These are phyloP conservation scores for Lamellibrachia columna DNA, from an alignment of 2,888 invertebrate species.

Conservation along the genomic window DNA sequence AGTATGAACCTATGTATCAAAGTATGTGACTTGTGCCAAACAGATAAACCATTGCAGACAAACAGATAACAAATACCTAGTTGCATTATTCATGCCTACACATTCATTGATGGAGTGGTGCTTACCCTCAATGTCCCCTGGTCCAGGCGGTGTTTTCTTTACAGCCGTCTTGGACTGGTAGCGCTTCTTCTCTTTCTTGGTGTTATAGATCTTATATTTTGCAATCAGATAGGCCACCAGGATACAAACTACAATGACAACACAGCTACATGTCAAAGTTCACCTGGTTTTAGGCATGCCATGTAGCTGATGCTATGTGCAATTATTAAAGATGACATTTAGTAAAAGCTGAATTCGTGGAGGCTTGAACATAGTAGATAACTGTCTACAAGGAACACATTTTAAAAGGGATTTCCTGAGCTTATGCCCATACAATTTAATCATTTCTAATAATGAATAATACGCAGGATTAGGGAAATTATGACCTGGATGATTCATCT, in stretches of 20 bases:
- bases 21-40: too few species aligned
- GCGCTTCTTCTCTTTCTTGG: constrained; percentile 32
- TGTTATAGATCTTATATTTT: neutral
- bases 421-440: neutral
- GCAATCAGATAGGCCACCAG: constrained; percentile 28
- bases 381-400: too few species aligned
- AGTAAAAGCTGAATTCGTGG: neutral
- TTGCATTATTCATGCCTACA: neutral
- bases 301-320: neutral
- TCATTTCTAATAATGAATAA: too few species aligned
- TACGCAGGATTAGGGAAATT: neutral
- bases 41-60: too few species aligned
- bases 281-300: neutral
- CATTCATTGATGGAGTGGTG: too few species aligned
- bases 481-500: neutral
- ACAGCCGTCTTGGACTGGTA: constrained; percentile 16
- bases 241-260: constrained; percentile 29
- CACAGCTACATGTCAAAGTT: neutral
- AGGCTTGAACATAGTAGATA: neutral
- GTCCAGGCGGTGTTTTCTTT: neutral
- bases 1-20: too few species aligned
- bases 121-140: neutral
- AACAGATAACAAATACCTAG: neutral
- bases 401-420: too few species aligned
- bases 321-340: neutral